Evolutionary conservation across 2,113 vertebrate species (phyloP).

Genomic region (Bothrops jararaca): DNA sequence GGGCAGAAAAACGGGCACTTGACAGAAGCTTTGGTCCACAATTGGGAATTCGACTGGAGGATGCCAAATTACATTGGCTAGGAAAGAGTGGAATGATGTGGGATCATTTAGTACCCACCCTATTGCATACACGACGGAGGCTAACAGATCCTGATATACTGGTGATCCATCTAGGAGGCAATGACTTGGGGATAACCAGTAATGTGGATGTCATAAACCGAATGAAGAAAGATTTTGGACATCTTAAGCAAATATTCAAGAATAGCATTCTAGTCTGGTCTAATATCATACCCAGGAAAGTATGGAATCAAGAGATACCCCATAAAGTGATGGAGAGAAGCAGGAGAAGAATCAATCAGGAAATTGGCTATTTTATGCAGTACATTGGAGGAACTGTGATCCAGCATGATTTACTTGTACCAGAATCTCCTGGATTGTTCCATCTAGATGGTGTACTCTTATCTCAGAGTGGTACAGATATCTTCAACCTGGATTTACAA

Average conservation of each 20-base stretch:
- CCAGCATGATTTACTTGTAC: conserved; percentile 26
- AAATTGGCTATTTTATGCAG: conserved; percentile 47
- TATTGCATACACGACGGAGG: conserved; percentile 67
- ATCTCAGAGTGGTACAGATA: conserved; percentile 31
- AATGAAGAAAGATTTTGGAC: conserved; percentile 72
- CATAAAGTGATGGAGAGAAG: conserved; percentile 63
- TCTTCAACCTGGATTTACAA: conserved; percentile 34
- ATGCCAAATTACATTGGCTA: conserved; percentile 72
- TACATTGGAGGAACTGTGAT: conserved; percentile 9
- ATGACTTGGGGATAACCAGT: conserved; percentile 69
- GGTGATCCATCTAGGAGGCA: conserved; percentile 77
- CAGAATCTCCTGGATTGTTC: conserved; percentile 32
- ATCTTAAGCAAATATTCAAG: conserved; percentile 74
- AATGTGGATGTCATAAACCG: conserved; percentile 64
- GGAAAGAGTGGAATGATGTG: conserved; percentile 75
- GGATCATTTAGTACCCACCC: conserved; percentile 73
- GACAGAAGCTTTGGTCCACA: conserved; percentile 75
- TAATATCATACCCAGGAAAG: conserved; percentile 70
- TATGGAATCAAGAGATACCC: conserved; percentile 68
- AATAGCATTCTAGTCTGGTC: conserved; percentile 73
- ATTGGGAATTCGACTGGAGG: conserved; percentile 74
- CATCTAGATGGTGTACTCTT: conserved; percentile 36
- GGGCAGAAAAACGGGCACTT: conserved; percentile 76
- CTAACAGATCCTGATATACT: conserved; percentile 75
- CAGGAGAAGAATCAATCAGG: conserved; percentile 59